These are phyloP conservation scores for Taenioides sp. DNA, from an alignment of 2,797 vertebrate genomes.

Conservation along the genomic window DNA sequence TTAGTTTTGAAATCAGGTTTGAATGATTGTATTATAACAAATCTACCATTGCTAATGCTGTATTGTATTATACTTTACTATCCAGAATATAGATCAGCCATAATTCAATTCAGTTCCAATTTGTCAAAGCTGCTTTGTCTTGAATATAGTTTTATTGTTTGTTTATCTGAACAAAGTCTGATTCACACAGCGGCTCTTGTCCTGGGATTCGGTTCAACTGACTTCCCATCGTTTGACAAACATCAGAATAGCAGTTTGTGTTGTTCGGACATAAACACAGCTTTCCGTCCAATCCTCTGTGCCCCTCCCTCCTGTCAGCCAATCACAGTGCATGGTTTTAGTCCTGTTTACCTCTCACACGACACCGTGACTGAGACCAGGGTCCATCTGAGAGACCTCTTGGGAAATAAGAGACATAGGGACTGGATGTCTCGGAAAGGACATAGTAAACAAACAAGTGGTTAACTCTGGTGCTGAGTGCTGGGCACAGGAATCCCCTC, in stretches of 20 bases:
- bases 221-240: conserved; percentile 39
- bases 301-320: conserved; percentile 56
- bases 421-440: conserved; percentile 51
- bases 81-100: no score
- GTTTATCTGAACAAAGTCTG: not conserved
- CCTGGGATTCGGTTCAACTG: conserved; percentile 42
- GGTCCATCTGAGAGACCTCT: conserved; percentile 17
- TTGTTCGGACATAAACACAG: conserved; percentile 54
- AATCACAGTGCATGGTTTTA: conserved; percentile 39
- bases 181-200: conserved; percentile 16
- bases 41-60: no score
- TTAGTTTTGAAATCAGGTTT: no score
- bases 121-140: not conserved
- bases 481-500: conserved; percentile 40
- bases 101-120: not conserved
- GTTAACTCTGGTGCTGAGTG: conserved; percentile 11
- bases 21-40: no score
- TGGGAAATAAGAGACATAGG: conserved; percentile 44
- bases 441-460: conserved; percentile 50
- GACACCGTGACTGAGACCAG: conserved; percentile 34
- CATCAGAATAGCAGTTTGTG: conserved; percentile 38
- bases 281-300: conserved; percentile 36
- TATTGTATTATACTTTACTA: not conserved
- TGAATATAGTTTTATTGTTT: not conserved
- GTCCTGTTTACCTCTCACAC: conserved; percentile 56